A percentile compares a stretch with the other conserved stretches of the same genome.
Evolutionary conservation across 2,888 invertebrate genomes (phyloP).

Genomic region (Xanthorhoe designata): DNA sequence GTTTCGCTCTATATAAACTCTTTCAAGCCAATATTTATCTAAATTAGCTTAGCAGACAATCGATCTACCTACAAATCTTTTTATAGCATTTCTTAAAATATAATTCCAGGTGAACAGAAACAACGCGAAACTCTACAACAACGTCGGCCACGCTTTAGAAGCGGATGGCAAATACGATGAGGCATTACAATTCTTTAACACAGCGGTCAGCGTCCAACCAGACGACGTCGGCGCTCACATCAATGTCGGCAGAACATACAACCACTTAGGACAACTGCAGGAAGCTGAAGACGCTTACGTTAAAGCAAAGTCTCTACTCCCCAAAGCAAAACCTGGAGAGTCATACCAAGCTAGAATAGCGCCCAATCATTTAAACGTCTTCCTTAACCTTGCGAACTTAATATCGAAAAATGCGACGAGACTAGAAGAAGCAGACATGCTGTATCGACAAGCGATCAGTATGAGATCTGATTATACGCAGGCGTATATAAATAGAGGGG

Average conservation of each 20-base stretch:
- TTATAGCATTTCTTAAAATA: constrained; percentile 49
- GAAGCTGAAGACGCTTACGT: constrained; percentile 97
- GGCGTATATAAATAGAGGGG: constrained; percentile 98
- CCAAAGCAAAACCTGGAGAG: constrained; percentile 96
- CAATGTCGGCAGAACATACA: constrained; percentile 97
- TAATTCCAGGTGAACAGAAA: constrained; percentile 90
- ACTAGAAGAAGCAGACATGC: constrained; percentile 96
- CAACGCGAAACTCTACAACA: constrained; percentile 98
- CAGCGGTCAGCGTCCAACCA: constrained; percentile 96
- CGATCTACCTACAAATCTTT: background rate
- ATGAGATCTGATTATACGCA: constrained; percentile 98
- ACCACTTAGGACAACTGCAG: constrained; percentile 90
- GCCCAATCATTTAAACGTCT: constrained; percentile 97
- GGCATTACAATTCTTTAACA: constrained; percentile 95
- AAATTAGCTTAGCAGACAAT: no score
- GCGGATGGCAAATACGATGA: constrained; percentile 88
- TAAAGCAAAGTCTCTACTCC: constrained; percentile 94
- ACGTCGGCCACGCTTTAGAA: constrained; percentile 98
- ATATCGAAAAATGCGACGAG: constrained; percentile 97
- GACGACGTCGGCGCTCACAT: constrained; percentile 99
- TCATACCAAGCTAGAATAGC: constrained; percentile 98
- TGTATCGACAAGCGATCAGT: constrained; percentile 97
- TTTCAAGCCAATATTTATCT: no score
- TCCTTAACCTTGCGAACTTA: constrained; percentile 96
- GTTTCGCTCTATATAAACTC: no score